Conservation (phyloP, 2,113 vertebrate genomes). For the Picathartes gymnocephalus region DNA sequence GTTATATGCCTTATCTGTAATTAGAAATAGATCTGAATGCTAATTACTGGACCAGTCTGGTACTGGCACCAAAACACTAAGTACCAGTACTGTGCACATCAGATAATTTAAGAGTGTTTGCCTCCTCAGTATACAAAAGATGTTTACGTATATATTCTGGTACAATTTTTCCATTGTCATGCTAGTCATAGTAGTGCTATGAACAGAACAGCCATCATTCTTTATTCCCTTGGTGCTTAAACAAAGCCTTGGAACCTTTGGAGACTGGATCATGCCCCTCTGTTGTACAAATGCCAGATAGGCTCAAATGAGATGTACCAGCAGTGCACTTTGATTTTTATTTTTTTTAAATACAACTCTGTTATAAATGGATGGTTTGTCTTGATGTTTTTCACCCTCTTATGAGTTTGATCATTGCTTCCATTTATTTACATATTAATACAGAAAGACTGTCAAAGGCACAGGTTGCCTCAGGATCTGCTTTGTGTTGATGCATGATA, state of each 20-base stretch:
- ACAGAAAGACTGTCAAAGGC: slow-evolving; percentile 76
- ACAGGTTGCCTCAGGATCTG: slow-evolving; percentile 86
- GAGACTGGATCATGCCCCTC: background rate
- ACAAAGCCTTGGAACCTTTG: background rate
- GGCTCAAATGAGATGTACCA: slow-evolving; percentile 38
- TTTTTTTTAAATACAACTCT: slow-evolving; percentile 64
- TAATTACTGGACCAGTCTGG: slow-evolving; percentile 69
- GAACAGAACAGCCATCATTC: background rate
- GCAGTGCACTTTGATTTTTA: slow-evolving; percentile 75
- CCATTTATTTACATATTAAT: slow-evolving; percentile 65
- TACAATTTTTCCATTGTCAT: slow-evolving; percentile 3
- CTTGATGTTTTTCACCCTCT: slow-evolving; percentile 61
- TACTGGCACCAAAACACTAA: slow-evolving; percentile 69
- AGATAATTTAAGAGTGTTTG: slow-evolving; percentile 67
- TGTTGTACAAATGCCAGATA: background rate
- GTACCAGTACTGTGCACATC: slow-evolving; percentile 63
- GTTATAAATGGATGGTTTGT: slow-evolving; percentile 59
- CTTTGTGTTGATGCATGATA: slow-evolving; percentile 79
- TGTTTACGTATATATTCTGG: slow-evolving; percentile 67
- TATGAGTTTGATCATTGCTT: slow-evolving; percentile 43
- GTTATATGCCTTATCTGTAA: slow-evolving; percentile 63
- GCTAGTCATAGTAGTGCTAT: background rate
- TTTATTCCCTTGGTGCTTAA: background rate
- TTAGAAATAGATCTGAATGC: slow-evolving; percentile 69
- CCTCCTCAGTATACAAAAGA: slow-evolving; percentile 59